Evolutionary conservation across 2,888 invertebrate species (phyloP), one percentile per base, ranked within the genome.

Genomic region (Rhorus exstirpatorius): DNA sequence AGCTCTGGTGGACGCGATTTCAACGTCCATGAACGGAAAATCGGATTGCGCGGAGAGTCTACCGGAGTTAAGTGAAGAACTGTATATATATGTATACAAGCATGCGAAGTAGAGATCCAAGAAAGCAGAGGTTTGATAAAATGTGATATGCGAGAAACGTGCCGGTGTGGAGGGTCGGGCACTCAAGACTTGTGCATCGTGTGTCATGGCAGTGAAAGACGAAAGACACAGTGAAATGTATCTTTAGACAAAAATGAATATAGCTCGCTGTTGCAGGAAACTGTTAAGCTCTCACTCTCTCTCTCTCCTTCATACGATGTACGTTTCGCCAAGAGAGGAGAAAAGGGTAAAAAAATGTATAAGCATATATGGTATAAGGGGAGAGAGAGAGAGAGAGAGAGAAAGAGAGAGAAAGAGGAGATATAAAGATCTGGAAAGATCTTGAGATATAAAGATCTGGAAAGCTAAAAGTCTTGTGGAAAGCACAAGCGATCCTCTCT

Each of bases 241-340:
- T 74, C 74, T n/a, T 74, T 79, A 51, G 68, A 74, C 68, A 51
- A 74, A 68, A 68, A 68, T 60, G 49, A n/a, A 58, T 51, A 58
- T 58, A 38, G 51, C 49, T 60, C 55, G 7, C 60, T 21, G 38
- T 46, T 17, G 68, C 46, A 49, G 35, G 17, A 46, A 6, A 10
- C 3, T 8, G 7, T n/a, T n/a, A n/a, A n/a, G n/a, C n/a, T 10
- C 38, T 38, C 21, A 35, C n/a, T 3, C 31, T 14, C 26, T 17
- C 35, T 46, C 46, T 21, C 35, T 46, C 44, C 3, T 35, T 44
- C 17, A 31, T 35, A 44, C 17, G 17, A 10, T 60, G 31, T 65
- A 26, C 31, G 12, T 58, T 70, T 41, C 26, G n/a, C 24, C 26
- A 14, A 24, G 12, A 26, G 12, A 38, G n/a, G 24, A 24, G 12